Evolutionary conservation across 2,888 invertebrate species (phyloP).

Genomic region (Oeneis ivallda): DNA sequence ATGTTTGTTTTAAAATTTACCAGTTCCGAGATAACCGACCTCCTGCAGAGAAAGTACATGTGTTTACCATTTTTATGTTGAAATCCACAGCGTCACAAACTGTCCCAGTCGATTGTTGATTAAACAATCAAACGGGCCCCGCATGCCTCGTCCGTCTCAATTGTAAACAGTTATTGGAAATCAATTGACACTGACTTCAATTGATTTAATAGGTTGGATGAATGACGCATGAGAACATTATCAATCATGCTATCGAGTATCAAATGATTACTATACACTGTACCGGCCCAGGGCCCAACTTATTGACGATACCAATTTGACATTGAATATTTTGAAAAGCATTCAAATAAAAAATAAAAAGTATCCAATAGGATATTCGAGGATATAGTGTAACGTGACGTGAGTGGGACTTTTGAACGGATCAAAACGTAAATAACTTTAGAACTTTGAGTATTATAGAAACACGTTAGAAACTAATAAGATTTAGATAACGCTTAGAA

Average conservation of each 20-base stretch:
- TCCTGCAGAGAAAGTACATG: slow-evolving; percentile 50
- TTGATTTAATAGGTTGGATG: slow-evolving; percentile 60
- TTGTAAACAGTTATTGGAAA: slow-evolving; percentile 79
- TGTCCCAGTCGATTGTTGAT: slow-evolving; percentile 66
- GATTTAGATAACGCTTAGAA: too few relatives aligned
- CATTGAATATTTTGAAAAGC: too few relatives aligned
- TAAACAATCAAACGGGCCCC: slow-evolving; percentile 73
- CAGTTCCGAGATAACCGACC: slow-evolving; percentile 41
- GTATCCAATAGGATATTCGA: too few relatives aligned
- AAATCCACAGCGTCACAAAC: slow-evolving; percentile 59
- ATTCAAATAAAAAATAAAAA: too few relatives aligned
- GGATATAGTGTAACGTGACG: too few relatives aligned
- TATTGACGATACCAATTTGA: background rate
- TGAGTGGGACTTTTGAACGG: too few relatives aligned
- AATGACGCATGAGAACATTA: slow-evolving; percentile 47
- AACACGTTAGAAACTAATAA: too few relatives aligned
- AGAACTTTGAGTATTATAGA: too few relatives aligned
- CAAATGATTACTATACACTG: slow-evolving; percentile 4
- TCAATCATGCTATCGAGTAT: slow-evolving; percentile 10
- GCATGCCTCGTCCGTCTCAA: slow-evolving; percentile 72
- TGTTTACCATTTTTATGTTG: slow-evolving; percentile 55
- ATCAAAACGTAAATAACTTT: too few relatives aligned
- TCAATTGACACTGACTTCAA: slow-evolving; percentile 71
- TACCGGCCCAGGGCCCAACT: background rate
- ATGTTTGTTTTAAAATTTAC: slow-evolving; percentile 26